Conservation (phyloP, 2,113 vertebrate genomes). For the Aramus guarauna region DNA sequence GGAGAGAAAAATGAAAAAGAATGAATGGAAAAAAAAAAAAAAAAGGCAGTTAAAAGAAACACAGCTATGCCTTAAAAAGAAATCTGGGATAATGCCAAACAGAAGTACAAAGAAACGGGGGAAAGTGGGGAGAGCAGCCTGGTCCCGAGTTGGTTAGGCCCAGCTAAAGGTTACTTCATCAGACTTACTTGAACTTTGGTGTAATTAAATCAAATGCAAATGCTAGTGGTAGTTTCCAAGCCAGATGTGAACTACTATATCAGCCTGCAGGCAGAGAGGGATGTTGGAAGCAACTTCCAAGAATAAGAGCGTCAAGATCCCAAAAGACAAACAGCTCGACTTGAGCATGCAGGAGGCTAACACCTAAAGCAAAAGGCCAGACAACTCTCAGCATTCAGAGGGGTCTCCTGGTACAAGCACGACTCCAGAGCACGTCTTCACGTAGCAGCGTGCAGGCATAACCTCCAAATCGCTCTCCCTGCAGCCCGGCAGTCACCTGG, state of each 20-base stretch:
- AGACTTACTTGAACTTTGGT: not conserved
- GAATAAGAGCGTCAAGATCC: not conserved
- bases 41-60: not conserved
- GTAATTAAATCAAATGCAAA: conserved; percentile 12
- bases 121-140: not conserved
- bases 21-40: not conserved
- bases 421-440: not conserved
- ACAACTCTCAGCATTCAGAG: not conserved
- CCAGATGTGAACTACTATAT: not conserved
- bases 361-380: not conserved
- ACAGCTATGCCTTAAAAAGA: not conserved
- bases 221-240: not conserved
- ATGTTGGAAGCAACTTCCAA: not conserved
- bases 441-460: not conserved
- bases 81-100: not conserved
- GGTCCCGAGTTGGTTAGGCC: not conserved
- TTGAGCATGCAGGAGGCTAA: not conserved
- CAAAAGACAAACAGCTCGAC: not conserved
- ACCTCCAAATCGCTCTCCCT: not conserved
- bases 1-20: not conserved
- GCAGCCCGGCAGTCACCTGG: not conserved
- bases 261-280: conserved; percentile 6
- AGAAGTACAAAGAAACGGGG: not conserved
- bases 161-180: not conserved
- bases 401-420: not conserved